These are phyloP conservation scores for Schrankia costaestrigalis DNA, from an alignment of 2,888 invertebrate species.

Conservation along the genomic window DNA sequence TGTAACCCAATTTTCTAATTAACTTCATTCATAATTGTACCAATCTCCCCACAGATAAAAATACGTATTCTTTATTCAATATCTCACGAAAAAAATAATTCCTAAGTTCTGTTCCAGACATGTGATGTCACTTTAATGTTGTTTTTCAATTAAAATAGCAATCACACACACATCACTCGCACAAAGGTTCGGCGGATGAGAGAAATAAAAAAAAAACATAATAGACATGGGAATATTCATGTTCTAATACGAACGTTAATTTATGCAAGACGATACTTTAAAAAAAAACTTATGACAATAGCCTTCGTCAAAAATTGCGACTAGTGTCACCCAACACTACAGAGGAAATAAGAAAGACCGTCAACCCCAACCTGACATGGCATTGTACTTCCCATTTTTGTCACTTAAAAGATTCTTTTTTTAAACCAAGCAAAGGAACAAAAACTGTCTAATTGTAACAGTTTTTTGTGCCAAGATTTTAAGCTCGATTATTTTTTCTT, in stretches of 20 bases:
- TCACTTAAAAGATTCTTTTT: constrained; percentile 70
- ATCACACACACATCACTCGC: constrained; percentile 29
- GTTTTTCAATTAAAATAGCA: constrained; percentile 40
- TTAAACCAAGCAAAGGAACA: constrained; percentile 62
- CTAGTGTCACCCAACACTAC: constrained; percentile 72
- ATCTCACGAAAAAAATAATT: constrained; percentile 13
- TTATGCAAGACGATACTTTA: constrained; percentile 74
- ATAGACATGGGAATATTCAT: constrained; percentile 78
- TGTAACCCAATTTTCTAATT: background rate
- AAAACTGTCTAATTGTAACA: constrained; percentile 78
- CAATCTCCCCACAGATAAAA: too few species aligned
- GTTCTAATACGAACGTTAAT: constrained; percentile 63
- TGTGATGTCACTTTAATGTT: constrained; percentile 21
- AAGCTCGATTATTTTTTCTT: constrained; percentile 74
- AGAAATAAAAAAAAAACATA: constrained; percentile 47
- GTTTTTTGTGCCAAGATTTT: constrained; percentile 72
- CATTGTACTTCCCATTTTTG: constrained; percentile 74
- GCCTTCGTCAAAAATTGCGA: constrained; percentile 71
- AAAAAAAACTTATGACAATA: constrained; percentile 61
- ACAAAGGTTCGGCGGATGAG: constrained; percentile 26
- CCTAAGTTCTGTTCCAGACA: constrained; percentile 12
- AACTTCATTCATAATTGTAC: too few species aligned
- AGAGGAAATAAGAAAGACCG: constrained; percentile 55
- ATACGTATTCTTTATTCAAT: background rate
- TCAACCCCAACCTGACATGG: constrained; percentile 74